Evolutionary conservation across 2,888 invertebrate species (phyloP), one percentile per base, ranked within the genome.

Genomic region (Meiosimyza platycephala): DNA sequence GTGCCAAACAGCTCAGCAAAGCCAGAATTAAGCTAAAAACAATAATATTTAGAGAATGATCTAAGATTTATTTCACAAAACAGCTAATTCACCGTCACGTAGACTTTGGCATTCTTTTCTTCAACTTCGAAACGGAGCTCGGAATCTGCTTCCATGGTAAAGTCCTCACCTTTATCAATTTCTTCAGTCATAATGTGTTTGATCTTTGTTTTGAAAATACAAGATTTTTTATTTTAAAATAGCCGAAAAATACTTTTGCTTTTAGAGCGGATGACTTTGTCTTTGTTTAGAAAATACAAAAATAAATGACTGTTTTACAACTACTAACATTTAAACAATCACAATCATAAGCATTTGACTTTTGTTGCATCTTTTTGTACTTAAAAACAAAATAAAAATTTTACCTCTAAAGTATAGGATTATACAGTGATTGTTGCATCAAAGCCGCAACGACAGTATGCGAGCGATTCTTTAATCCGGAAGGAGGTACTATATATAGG

Each of bases 1-100:
- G 98, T 96, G 1, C 99, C 99, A 88, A 99, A 99, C 59, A 99
- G 91, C 89, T 99, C 99, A 0, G 98, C 98, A 80, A 93, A 91
- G 1, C 99, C 99, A 80, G 91, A 92, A 84, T 95, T 92, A 75
- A 99, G 89, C 93, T 97, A 85, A 54, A 83, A 85, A 13, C 40
- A 68, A 16, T 60, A 54, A 51, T 57, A 33, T 40, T 54, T 6
- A 22, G 22, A 48, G 13, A 15, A n/a, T 62, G 13, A 16, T 47
- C n/a, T 13, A 47, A 62, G 11, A 16, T 54, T 28, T 1, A 0
- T 15, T 68, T n/a, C 7, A 50, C n/a, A 15, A 15, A 13, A 28
- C 28, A 4, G 28, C 4, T 28, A 28, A 72, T 80, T 81, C 84
- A 93, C 94, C 89, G 94, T 94, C 73, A 95, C 89, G 72, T 90